Conservation (phyloP, 2,113 vertebrate species). For the Rhea americana region DNA sequence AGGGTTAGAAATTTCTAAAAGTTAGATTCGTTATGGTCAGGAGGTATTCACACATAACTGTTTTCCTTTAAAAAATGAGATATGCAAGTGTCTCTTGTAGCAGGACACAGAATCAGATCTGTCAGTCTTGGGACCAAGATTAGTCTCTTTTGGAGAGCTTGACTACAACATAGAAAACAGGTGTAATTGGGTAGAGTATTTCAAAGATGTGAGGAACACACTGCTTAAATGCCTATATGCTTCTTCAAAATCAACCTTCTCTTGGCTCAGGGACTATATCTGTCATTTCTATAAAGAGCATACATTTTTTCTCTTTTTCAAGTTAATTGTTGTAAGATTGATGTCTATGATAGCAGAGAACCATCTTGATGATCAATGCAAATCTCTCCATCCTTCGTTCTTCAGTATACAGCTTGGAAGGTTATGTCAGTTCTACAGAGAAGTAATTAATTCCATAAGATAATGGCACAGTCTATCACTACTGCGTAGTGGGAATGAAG, state of each 20-base stretch:
- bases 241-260: neutral
- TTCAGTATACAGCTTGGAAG: neutral
- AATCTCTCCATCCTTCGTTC: neutral
- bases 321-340: neutral
- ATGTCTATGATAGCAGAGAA: neutral
- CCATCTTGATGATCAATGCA: neutral
- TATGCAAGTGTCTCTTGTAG: neutral
- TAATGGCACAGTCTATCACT: neutral
- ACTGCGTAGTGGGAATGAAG: neutral
- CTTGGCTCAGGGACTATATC: neutral
- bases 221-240: neutral
- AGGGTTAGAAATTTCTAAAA: neutral
- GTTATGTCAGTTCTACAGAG: neutral
- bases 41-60: neutral
- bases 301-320: neutral
- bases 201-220: neutral
- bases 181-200: too few species aligned
- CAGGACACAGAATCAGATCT: neutral
- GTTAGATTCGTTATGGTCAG: neutral
- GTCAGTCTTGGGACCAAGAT: neutral
- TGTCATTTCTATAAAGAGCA: neutral
- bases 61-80: neutral
- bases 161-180: too few species aligned
- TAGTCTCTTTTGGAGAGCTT: neutral
- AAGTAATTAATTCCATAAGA: neutral